phyloP scores from a whole-genome alignment of 2,797 vertebrate genomes.

The Neosilurus mollespiculum region DNA sequence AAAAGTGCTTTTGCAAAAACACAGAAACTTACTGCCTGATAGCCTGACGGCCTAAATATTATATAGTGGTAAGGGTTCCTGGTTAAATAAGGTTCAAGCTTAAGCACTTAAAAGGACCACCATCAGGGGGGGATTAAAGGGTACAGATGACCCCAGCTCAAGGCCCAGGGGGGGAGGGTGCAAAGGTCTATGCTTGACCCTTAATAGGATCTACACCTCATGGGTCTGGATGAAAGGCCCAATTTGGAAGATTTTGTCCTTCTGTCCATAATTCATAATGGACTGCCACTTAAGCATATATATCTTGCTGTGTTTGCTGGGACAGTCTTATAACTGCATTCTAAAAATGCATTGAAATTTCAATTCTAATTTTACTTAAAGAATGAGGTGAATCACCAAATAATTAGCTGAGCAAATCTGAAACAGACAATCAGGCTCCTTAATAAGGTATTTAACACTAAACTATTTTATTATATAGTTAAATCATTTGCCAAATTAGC shows the following conservation, averaged over 20 bases:
- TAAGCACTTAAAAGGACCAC: background rate
- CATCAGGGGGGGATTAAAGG: no score
- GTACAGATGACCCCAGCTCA: no score
- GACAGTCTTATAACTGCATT: background rate
- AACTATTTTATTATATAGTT: background rate
- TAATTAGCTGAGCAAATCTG: background rate
- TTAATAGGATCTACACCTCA: no score
- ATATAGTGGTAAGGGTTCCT: background rate
- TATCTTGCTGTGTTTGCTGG: background rate
- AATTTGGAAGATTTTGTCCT: no score
- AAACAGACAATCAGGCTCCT: background rate
- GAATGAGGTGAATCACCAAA: background rate
- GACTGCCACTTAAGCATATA: background rate
- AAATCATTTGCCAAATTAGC: background rate
- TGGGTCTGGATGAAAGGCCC: no score
- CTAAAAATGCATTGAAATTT: no score
- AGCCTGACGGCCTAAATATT: slow-evolving; percentile 4
- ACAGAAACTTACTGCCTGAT: background rate
- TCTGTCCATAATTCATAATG: no score
- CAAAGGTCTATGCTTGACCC: no score
- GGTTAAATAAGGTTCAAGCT: slow-evolving; percentile 9
- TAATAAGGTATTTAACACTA: background rate
- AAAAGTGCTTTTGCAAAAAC: slow-evolving; percentile 18
- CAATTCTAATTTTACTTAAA: no score
- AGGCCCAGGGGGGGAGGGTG: no score